Conservation (phyloP, 2,888 invertebrate species). For the Argyresthia goedartella region DNA sequence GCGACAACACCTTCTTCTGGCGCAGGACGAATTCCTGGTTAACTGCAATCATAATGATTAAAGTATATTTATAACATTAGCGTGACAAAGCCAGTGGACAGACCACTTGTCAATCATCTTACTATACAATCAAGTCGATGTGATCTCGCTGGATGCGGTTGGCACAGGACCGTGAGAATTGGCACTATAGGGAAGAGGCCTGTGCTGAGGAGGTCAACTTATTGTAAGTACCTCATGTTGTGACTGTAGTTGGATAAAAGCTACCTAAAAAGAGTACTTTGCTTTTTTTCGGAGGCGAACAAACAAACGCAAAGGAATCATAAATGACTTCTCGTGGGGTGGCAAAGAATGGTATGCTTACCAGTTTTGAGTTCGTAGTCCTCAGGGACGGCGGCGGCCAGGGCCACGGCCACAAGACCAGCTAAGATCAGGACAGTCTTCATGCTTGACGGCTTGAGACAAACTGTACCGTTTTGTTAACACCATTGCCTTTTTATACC, state of each 20-base stretch:
- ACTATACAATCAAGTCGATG: too few species aligned
- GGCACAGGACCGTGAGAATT: too few species aligned
- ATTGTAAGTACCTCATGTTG: too few species aligned
- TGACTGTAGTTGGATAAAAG: too few species aligned
- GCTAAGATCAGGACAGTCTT: slow-evolving; percentile 24
- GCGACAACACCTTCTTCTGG: slow-evolving; percentile 32
- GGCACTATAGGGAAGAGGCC: too few species aligned
- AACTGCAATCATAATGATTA: slow-evolving; percentile 5
- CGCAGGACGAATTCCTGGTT: slow-evolving; percentile 16
- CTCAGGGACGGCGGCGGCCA: slow-evolving; percentile 21
- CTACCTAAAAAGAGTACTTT: too few species aligned
- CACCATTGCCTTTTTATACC: slow-evolving; percentile 5
- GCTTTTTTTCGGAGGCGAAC: too few species aligned
- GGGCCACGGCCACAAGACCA: slow-evolving; percentile 19
- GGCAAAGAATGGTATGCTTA: slow-evolving; percentile 4
- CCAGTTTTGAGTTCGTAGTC: slow-evolving; percentile 5
- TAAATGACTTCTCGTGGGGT: neutral
- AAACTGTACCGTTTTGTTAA: slow-evolving; percentile 8
- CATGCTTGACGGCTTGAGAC: slow-evolving; percentile 15
- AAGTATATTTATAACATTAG: too few species aligned
- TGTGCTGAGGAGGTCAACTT: too few species aligned
- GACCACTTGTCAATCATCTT: too few species aligned
- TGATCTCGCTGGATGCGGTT: too few species aligned
- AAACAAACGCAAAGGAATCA: neutral
- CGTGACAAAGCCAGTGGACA: too few species aligned